Evolutionary conservation across 2,888 invertebrate species (phyloP).

Genomic region (Cremastobaeus sp.): DNA sequence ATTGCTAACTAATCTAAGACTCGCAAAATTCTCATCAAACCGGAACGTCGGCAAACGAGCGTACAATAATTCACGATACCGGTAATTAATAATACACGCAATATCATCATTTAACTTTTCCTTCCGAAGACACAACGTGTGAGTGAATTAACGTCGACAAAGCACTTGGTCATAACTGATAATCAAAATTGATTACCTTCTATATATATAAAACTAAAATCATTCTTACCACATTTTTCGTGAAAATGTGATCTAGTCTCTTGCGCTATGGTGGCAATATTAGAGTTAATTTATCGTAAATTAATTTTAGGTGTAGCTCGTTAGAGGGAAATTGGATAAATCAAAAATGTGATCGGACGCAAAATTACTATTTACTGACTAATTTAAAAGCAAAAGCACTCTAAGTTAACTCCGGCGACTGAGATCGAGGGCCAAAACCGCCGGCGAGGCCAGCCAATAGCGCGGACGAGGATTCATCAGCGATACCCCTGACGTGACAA

Average conservation of each 20-base stretch:
- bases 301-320: constrained; percentile 30
- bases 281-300: constrained; percentile 44
- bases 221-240: constrained; percentile 7
- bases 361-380: constrained; percentile 46
- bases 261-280: constrained; percentile 43
- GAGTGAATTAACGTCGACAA: constrained; percentile 17
- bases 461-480: constrained; percentile 44
- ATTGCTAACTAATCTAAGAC: too few relatives aligned
- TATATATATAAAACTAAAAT: not conserved
- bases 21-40: too few relatives aligned
- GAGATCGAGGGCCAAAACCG: constrained; percentile 18
- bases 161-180: not conserved
- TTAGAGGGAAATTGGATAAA: constrained; percentile 24
- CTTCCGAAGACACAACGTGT: constrained; percentile 5
- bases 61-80: not conserved
- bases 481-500: constrained; percentile 43
- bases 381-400: constrained; percentile 16
- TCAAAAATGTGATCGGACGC: constrained; percentile 5
- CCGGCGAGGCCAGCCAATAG: not conserved
- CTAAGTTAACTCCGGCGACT: too few relatives aligned
- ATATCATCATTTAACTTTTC: constrained; percentile 15
- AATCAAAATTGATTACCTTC: constrained; percentile 26
- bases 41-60: too few relatives aligned
- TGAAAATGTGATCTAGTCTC: constrained; percentile 49
- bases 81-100: not conserved